phyloP scores from a whole-genome alignment of 2,113 vertebrate genomes.

The Tachycineta bicolor region DNA sequence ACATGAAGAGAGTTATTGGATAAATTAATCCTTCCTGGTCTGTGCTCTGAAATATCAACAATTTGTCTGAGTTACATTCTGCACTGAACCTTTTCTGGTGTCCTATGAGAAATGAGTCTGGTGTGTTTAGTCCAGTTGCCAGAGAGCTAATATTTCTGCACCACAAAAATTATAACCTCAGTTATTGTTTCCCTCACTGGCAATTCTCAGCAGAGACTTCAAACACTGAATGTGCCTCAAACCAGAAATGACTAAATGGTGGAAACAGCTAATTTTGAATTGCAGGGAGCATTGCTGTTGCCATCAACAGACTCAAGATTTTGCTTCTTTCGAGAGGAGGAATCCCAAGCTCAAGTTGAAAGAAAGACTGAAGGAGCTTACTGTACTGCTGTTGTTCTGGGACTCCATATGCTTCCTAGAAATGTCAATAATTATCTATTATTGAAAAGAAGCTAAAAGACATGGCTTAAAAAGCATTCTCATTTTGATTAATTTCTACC shows the following conservation, averaged over 20 bases:
- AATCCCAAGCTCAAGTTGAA: not conserved
- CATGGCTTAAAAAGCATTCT: not conserved
- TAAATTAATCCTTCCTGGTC: conserved; percentile 46
- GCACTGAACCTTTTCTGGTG: not conserved
- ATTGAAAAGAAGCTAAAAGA: conserved; percentile 2
- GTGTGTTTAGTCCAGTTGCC: conserved; percentile 21
- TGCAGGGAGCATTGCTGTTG: not conserved
- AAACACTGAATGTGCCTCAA: not conserved
- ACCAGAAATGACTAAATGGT: not conserved
- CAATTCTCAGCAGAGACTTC: conserved; percentile 2
- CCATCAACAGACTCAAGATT: not conserved
- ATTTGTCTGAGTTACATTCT: conserved; percentile 10
- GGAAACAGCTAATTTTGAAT: not conserved
- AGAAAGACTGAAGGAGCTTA: not conserved
- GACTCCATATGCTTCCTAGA: not conserved
- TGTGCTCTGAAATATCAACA: conserved; percentile 26
- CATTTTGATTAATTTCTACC: conserved; percentile 14
- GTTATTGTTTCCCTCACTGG: not conserved
- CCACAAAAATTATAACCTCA: not conserved
- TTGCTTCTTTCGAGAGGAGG: not conserved
- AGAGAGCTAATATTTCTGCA: conserved; percentile 7
- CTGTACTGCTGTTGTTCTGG: not conserved
- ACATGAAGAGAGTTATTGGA: conserved; percentile 3
- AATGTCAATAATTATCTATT: conserved; percentile 8
- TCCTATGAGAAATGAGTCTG: conserved; percentile 49